phyloP scores from a whole-genome alignment of 2,888 invertebrate species.

The Rhorus exstirpatorius region DNA sequence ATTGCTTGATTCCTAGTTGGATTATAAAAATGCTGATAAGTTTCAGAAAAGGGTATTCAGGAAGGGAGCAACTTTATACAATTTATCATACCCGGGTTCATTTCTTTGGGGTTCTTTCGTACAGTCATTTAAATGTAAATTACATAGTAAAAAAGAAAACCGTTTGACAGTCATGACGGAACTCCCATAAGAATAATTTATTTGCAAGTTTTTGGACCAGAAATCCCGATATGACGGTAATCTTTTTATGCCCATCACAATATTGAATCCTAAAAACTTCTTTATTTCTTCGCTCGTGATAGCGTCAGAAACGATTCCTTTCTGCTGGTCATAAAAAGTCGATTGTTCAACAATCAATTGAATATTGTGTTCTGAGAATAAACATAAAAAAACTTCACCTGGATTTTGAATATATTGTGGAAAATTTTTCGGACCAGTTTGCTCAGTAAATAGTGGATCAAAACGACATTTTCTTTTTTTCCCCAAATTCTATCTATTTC shows the following conservation, averaged over 20 bases:
- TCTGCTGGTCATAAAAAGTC: slow-evolving; percentile 69
- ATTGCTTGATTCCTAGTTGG: slow-evolving; percentile 66
- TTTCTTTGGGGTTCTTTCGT: slow-evolving; percentile 11
- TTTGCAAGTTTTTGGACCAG: slow-evolving; percentile 21
- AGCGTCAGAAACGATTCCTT: not conserved
- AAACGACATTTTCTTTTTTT: too few relatives aligned
- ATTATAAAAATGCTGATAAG: slow-evolving; percentile 60
- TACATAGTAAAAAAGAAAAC: not conserved
- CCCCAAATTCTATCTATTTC: slow-evolving; percentile 1
- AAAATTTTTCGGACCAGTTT: not conserved
- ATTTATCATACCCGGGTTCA: slow-evolving; percentile 70
- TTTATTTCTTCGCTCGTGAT: slow-evolving; percentile 26
- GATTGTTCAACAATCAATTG: slow-evolving; percentile 70
- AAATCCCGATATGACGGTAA: slow-evolving; percentile 28
- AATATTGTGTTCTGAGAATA: slow-evolving; percentile 68
- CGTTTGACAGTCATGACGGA: not conserved
- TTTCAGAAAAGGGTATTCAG: slow-evolving; percentile 66
- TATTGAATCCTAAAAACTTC: slow-evolving; percentile 33
- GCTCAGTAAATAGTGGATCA: not conserved
- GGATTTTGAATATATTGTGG: slow-evolving; percentile 30
- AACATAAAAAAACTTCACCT: slow-evolving; percentile 62
- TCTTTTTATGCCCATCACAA: slow-evolving; percentile 39
- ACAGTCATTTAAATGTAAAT: not conserved
- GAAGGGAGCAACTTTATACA: slow-evolving; percentile 75
- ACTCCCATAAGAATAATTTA: slow-evolving; percentile 1